Evolutionary conservation across 2,113 vertebrate genomes (phyloP).

Genomic region (Sphyrna mokarran): DNA sequence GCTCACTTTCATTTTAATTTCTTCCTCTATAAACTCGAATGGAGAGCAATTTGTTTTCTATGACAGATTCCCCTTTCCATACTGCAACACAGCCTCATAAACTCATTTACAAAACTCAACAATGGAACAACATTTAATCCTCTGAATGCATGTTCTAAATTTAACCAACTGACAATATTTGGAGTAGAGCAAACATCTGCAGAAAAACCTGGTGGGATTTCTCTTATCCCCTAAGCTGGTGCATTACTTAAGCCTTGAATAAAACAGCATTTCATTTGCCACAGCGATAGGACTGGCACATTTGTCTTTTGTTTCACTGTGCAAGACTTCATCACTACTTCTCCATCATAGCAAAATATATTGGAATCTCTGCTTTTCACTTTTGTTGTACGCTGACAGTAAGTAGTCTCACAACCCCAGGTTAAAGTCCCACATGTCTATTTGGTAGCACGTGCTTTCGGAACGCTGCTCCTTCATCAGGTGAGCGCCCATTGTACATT

Average conservation of each 20-base stretch:
- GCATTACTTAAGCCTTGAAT: slow-evolving; percentile 59
- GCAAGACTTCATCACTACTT: slow-evolving; percentile 58
- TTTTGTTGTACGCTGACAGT: too few species aligned
- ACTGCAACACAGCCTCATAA: slow-evolving; percentile 1
- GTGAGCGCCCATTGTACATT: too few species aligned
- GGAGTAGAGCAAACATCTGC: slow-evolving; percentile 49
- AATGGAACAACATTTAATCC: slow-evolving; percentile 62
- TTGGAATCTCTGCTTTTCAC: slow-evolving; percentile 9
- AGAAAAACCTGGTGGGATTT: slow-evolving; percentile 54
- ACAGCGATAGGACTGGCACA: slow-evolving; percentile 58
- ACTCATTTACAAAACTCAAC: slow-evolving; percentile 29
- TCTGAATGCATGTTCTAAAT: slow-evolving; percentile 63
- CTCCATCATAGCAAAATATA: neutral
- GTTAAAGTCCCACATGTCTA: too few species aligned
- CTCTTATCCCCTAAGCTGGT: slow-evolving; percentile 56
- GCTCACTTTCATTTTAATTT: neutral
- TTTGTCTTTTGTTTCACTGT: slow-evolving; percentile 54
- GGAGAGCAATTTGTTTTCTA: slow-evolving; percentile 12
- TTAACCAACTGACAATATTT: slow-evolving; percentile 47
- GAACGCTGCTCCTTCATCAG: too few species aligned
- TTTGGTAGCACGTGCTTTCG: too few species aligned
- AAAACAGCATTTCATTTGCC: slow-evolving; percentile 60
- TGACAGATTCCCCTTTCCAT: neutral
- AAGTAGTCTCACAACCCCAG: too few species aligned
- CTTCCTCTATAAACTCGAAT: neutral